phyloP scores from a whole-genome alignment of 2,797 vertebrate species.

The Hypotaenidia okinawae region DNA sequence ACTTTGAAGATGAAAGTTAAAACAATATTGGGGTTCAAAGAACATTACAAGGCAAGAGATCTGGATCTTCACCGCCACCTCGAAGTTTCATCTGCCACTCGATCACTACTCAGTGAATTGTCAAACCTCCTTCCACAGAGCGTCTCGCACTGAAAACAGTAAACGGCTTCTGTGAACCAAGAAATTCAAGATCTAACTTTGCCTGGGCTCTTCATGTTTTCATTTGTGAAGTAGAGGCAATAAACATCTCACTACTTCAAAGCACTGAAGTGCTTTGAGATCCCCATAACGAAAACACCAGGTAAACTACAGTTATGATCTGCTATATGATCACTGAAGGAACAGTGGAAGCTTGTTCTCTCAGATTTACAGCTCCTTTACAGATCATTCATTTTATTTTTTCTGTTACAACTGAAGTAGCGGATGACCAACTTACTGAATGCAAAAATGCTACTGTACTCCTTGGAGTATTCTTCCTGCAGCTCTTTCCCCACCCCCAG shows the following conservation, averaged over 20 bases:
- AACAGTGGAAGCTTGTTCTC: not conserved
- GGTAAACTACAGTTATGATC: not conserved
- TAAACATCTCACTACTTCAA: constrained; percentile 3
- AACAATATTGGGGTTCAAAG: not conserved
- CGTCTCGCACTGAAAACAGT: not conserved
- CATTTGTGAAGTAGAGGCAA: not conserved
- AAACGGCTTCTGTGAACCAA: not conserved
- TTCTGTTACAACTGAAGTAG: constrained; percentile 40
- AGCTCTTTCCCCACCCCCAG: constrained; percentile 48
- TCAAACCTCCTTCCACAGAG: not conserved
- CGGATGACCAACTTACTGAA: constrained; percentile 72
- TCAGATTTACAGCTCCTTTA: constrained; percentile 46
- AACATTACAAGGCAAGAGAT: not conserved
- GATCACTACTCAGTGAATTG: not conserved
- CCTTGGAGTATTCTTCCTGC: constrained; percentile 62
- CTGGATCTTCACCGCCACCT: not conserved
- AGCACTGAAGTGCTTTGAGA: not conserved
- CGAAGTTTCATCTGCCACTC: constrained; percentile 6
- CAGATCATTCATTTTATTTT: constrained; percentile 66
- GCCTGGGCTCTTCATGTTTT: not conserved
- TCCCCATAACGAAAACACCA: not conserved
- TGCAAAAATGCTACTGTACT: constrained; percentile 75
- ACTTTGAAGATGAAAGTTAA: not conserved
- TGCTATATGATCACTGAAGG: not conserved
- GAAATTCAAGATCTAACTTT: not conserved